Evolutionary conservation across 1,140 invertebrate genomes (phyloP), one percentile per base, ranked within the genome.

Genomic region (Sminthurinus signatus): DNA sequence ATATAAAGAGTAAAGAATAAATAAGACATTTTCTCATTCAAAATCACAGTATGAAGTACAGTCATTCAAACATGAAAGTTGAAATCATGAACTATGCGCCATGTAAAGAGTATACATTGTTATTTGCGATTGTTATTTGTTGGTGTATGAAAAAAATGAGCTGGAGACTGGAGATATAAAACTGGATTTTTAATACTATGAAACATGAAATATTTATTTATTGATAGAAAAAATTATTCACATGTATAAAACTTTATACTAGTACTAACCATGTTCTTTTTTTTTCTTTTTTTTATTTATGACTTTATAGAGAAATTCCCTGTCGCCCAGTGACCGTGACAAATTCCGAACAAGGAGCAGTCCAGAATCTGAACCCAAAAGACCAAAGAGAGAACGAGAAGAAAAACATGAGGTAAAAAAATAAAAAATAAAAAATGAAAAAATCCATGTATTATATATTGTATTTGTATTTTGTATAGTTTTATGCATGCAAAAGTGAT

Each of bases 341-440:
- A 71, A 68, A 61, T 68, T 71, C 62, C 59, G 69, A 52, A 65
- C 69, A 17, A 46, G 69, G 46, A 71, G 69, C 63, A 71, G 69
- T 50, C 69, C 69, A 46, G 69, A 71, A 54, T 68, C 69, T 48
- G 69, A 71, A 43, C 60, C 67, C 1, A 69, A 69, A 31, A 39
- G 65, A 50, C 65, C 65, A 59, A 68, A 67, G 57, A 21, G 39
- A 21, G 52, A 63, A 46, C 52, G 69, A 43, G 69, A 71, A 48
- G 69, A 71, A 43, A 71, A 71, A 52, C 69, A 68, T 57, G 69
- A 71, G 65, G 69, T 71, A 39, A 65, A 58, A 31, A n/a, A n/a
- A n/a, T n/a, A n/a, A n/a, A n/a, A n/a, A n/a, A n/a, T n/a, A n/a
- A n/a, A n/a, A n/a, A n/a, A n/a, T n/a, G n/a, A n/a, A n/a, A n/a